Evolutionary conservation across 2,888 invertebrate genomes (phyloP).

Genomic region (Cybosia mesomella): DNA sequence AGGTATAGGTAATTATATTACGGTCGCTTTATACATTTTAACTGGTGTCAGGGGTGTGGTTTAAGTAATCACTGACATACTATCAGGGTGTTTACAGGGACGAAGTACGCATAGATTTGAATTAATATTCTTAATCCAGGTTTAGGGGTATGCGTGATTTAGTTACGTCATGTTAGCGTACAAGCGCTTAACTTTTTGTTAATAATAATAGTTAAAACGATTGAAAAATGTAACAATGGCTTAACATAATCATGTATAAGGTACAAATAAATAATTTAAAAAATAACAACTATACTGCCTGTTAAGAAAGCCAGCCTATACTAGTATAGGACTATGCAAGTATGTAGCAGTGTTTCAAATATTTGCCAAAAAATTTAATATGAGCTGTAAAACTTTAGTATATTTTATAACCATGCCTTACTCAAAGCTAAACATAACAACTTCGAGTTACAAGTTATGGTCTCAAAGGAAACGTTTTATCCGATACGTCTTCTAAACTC

Average conservation of each 20-base stretch:
- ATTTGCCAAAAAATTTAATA: too few relatives aligned
- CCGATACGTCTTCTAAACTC: background rate
- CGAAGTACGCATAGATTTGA: slow-evolving; percentile 19
- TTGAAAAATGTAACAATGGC: too few relatives aligned
- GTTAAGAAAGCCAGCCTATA: too few relatives aligned
- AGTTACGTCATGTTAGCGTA: background rate
- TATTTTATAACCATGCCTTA: background rate
- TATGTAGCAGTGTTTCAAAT: too few relatives aligned
- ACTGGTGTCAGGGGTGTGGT: slow-evolving; percentile 1
- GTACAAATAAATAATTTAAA: too few relatives aligned
- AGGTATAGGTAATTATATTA: slow-evolving; percentile 4
- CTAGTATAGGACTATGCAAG: too few relatives aligned
- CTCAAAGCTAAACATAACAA: background rate
- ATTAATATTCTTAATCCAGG: slow-evolving; percentile 3
- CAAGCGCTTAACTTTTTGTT: background rate
- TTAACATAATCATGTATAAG: too few relatives aligned
- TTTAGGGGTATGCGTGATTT: background rate
- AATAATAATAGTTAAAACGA: background rate
- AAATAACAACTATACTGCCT: too few relatives aligned
- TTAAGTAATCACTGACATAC: slow-evolving; percentile 22
- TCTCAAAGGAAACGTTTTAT: background rate
- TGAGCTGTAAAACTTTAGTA: background rate
- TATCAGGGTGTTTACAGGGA: slow-evolving; percentile 35
- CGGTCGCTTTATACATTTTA: slow-evolving; percentile 4
- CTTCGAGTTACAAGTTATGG: background rate